Evolutionary conservation across 2,888 invertebrate genomes (phyloP).

Genomic region (Tipula confusa): DNA sequence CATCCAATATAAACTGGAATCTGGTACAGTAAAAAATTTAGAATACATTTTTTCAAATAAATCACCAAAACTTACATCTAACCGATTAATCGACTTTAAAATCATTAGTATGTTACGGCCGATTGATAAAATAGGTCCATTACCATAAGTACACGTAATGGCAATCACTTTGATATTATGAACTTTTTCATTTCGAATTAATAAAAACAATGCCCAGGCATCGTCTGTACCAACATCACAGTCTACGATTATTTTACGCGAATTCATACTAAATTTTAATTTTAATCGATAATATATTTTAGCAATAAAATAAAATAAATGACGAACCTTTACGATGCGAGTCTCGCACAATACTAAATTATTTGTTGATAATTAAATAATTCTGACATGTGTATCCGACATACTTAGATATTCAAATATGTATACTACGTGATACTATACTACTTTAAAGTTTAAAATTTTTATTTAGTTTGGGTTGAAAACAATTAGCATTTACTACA

Average conservation of each 20-base stretch:
- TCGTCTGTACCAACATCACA: constrained; percentile 64
- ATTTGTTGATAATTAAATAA: background rate
- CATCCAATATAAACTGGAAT: background rate
- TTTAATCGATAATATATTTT: background rate
- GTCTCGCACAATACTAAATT: background rate
- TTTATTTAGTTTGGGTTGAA: background rate
- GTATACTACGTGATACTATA: too few species aligned
- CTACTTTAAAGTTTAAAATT: too few species aligned
- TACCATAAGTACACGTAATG: constrained; percentile 72
- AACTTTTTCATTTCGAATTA: constrained; percentile 48
- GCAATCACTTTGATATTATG: constrained; percentile 53
- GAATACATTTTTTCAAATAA: background rate
- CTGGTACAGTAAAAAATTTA: background rate
- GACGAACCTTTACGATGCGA: background rate
- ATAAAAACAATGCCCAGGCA: constrained; percentile 58
- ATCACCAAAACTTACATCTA: constrained; percentile 55
- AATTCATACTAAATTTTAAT: background rate
- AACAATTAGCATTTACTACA: background rate
- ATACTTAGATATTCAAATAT: background rate
- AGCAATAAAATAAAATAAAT: background rate
- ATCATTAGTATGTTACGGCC: constrained; percentile 65
- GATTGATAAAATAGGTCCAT: constrained; percentile 65
- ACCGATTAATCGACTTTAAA: constrained; percentile 55
- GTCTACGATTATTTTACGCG: constrained; percentile 51
- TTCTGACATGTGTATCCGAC: background rate